Conservation (phyloP, 1,140 invertebrate species). For the Babylonia areolata region DNA sequence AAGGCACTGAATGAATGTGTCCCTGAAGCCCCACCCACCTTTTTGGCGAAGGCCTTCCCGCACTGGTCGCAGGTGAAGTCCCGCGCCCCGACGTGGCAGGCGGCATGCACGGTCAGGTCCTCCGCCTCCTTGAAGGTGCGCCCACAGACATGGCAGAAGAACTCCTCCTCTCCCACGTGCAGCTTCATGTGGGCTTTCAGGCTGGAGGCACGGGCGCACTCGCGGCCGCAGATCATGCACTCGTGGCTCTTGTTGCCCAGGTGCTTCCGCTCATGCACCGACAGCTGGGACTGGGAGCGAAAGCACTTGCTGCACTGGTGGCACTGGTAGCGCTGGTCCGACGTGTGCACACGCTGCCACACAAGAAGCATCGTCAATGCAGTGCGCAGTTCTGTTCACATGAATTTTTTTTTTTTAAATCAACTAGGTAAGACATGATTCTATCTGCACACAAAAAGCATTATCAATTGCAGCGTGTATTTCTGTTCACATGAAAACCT, state of each 20-base stretch:
- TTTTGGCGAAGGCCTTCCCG: conserved; percentile 45
- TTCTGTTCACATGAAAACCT: no score
- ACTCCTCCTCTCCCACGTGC: conserved; percentile 43
- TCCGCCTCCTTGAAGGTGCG: conserved; percentile 41
- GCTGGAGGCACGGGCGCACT: conserved; percentile 45
- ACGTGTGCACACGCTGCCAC: conserved; percentile 31
- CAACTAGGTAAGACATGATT: no score
- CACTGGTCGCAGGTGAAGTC: conserved; percentile 44
- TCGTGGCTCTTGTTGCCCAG: conserved; percentile 44
- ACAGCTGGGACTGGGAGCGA: conserved; percentile 42
- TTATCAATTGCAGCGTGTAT: no score
- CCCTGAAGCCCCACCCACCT: conserved; percentile 7
- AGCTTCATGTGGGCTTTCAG: conserved; percentile 41
- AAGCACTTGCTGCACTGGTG: conserved; percentile 46
- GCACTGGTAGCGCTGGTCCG: conserved; percentile 47
- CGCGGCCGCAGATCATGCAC: conserved; percentile 44
- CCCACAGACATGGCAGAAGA: conserved; percentile 43
- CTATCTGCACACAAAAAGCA: no score
- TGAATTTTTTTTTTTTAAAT: no score
- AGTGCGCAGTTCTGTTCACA: no score
- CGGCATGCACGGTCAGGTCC: conserved; percentile 41
- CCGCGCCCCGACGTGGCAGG: conserved; percentile 39
- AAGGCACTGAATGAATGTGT: background rate
- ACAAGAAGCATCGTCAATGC: background rate
- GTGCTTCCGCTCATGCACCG: conserved; percentile 45